These are phyloP conservation scores for Nycticryphes semicollaris DNA, from an alignment of 2,113 vertebrate genomes.

Conservation along the genomic window DNA sequence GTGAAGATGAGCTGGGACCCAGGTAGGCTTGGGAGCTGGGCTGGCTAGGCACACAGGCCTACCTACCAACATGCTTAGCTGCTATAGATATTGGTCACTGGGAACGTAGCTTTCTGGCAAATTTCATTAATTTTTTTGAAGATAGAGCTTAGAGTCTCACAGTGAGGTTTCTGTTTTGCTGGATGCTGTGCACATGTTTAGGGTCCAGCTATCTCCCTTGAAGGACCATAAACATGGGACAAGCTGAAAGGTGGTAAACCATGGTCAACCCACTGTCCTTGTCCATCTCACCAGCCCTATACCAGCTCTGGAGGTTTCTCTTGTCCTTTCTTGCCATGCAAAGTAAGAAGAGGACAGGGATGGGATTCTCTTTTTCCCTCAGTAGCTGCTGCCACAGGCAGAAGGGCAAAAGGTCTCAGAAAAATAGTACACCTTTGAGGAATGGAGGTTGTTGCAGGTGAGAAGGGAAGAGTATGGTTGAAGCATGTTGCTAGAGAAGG, in stretches of 20 bases:
- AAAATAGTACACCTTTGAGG: background rate
- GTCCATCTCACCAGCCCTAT: background rate
- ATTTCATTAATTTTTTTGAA: background rate
- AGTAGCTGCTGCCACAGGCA: background rate
- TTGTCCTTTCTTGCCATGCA: rapidly evolving
- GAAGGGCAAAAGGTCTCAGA: background rate
- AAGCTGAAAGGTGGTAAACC: background rate
- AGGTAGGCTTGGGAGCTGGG: conserved; percentile 75
- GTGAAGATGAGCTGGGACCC: conserved; percentile 95
- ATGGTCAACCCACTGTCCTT: background rate
- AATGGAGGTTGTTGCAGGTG: background rate
- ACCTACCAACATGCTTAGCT: background rate
- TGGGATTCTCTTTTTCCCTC: background rate
- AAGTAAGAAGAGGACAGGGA: background rate
- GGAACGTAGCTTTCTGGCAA: background rate
- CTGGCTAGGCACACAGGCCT: background rate
- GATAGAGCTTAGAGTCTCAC: background rate
- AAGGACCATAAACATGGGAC: background rate
- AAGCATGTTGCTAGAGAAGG: background rate
- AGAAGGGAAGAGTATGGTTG: background rate
- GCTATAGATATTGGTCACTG: background rate
- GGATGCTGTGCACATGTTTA: background rate
- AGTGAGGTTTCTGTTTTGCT: background rate
- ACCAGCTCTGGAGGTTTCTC: background rate
- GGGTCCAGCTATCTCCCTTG: background rate